Evolutionary conservation across 2,113 vertebrate genomes (phyloP), one percentile per base, ranked within the genome.

Genomic region (Catharus fuscescens): DNA sequence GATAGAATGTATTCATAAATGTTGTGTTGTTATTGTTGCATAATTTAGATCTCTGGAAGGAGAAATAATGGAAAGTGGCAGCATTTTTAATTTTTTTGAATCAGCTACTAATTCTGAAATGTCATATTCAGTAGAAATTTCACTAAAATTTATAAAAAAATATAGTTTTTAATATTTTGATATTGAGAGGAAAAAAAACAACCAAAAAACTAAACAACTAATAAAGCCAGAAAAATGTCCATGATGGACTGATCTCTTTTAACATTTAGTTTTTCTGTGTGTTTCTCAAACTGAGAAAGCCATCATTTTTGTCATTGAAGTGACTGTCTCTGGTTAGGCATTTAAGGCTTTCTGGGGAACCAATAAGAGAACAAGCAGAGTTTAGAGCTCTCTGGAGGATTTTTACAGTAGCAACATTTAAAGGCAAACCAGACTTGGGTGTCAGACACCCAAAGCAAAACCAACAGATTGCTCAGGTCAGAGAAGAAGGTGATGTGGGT

Each of bases 131-230:
- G 31, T 61, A 80, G 32, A 64, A 83, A 83, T 65, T 9, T 76
- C 9, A 34, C 52, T 40, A 42, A 71, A 93, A 90, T 44, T 17
- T 13, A 38, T 3, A 40, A 59, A 34, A 86, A 61, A 36, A 0
- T 1, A 50, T 38, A 45, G 5, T 4, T 34, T 71, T 88, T 67
- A 72, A 42, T 72, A 26, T 40, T 93, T 76, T 4, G 2, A n/a
- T 23, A 12, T n/a, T 64, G n/a, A 85, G 14, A 3, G 10, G 9
- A 60, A 38, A 15, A 28, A n/a, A 36, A 9, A 8, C 18, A 34
- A 10, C 1, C 7, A 42, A 7, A 67, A 31, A 36, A 25, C 8
- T 4, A 47, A 62, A 18, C n/a, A 3, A 16, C 0, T 1, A 89
- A 31, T 60, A 61, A 82, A 76, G 5, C n/a, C 5, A 60, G 29